A percentile compares a stretch with the other conserved stretches of the same genome.
Evolutionary conservation across 2,888 invertebrate genomes (phyloP).

Genomic region (Arrhopalites spinosus): DNA sequence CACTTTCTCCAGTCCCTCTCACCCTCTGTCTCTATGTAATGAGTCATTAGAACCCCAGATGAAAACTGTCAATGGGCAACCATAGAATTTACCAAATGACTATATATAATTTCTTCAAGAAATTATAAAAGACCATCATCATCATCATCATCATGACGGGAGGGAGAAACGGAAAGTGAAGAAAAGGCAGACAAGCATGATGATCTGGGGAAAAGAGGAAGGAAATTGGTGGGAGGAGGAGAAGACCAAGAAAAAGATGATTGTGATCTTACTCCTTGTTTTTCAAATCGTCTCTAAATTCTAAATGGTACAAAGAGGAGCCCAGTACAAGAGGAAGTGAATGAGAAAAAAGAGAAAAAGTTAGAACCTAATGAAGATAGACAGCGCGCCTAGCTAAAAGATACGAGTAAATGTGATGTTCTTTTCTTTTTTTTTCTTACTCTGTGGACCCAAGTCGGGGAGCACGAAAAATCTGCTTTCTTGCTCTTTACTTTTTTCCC

Average conservation of each 20-base stretch:
- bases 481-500: slow-evolving; percentile 3
- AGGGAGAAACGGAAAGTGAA: not conserved
- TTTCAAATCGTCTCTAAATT: not conserved
- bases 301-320: not conserved
- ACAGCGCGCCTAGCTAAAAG: not conserved
- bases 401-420: too few relatives aligned
- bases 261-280: not conserved
- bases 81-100: slow-evolving; percentile 24
- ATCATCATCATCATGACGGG: not conserved
- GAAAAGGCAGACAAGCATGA: not conserved
- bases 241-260: slow-evolving; percentile 3
- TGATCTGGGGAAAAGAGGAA: not conserved
- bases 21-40: slow-evolving; percentile 10
- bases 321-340: not conserved
- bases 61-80: slow-evolving; percentile 19
- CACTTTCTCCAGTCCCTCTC: not conserved
- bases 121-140: not conserved
- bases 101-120: slow-evolving; percentile 1
- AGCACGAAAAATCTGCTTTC: not conserved
- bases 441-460: not conserved
- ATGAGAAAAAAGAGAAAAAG: not conserved
- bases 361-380: not conserved
- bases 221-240: not conserved
- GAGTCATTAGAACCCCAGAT: slow-evolving; percentile 32
- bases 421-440: not conserved